These are phyloP conservation scores for Apamea epomidion DNA, from an alignment of 2,888 invertebrate genomes.

Conservation along the genomic window DNA sequence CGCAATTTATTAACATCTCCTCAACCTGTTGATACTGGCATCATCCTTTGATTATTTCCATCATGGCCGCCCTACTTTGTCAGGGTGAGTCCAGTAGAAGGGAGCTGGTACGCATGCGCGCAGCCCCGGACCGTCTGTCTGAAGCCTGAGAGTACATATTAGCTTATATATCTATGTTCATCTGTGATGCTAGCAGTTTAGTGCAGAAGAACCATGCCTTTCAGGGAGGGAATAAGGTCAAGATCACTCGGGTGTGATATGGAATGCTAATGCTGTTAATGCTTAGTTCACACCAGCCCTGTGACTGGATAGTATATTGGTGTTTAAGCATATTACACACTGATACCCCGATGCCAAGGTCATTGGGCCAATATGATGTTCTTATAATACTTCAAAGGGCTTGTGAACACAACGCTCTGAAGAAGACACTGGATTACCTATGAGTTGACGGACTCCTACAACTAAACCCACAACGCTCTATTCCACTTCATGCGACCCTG, in stretches of 20 bases:
- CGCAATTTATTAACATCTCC: constrained; percentile 36
- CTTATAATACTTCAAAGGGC: background rate
- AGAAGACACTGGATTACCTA: background rate
- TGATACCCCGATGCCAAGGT: background rate
- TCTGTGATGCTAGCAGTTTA: constrained; percentile 17
- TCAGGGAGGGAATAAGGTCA: constrained; percentile 45
- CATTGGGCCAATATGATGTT: background rate
- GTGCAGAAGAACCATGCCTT: constrained; percentile 38
- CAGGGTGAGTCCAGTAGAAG: constrained; percentile 61
- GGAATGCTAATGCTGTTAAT: background rate
- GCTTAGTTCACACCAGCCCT: background rate
- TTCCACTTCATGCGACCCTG: background rate
- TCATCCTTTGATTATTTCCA: constrained; percentile 27
- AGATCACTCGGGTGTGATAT: constrained; percentile 21
- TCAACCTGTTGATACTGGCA: constrained; percentile 71
- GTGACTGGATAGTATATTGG: background rate
- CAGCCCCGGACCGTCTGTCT: constrained; percentile 63
- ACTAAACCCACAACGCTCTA: background rate
- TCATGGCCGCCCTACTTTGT: constrained; percentile 55
- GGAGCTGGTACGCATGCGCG: constrained; percentile 68
- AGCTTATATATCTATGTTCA: constrained; percentile 50
- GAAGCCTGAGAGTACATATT: constrained; percentile 61
- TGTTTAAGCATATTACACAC: background rate
- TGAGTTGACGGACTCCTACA: background rate
- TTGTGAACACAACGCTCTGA: background rate